Base-by-base conservation (phyloP, 2,797 vertebrate genomes). In the Onychomys arenicola region DNA sequence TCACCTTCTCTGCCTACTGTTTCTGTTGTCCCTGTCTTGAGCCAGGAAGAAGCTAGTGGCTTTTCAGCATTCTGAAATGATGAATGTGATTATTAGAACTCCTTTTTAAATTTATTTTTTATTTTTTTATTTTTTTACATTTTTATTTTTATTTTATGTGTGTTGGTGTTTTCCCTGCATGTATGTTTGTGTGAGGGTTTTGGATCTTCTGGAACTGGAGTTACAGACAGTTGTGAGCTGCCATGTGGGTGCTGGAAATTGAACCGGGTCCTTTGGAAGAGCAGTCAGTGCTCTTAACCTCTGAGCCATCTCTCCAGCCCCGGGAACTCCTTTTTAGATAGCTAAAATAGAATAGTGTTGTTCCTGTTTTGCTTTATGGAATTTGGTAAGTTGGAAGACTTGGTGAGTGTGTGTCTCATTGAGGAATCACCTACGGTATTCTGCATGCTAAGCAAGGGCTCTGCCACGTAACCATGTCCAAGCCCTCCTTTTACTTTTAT, bases 61-160 rank as follows among this genome's bases (percentile, higher is more conserved):
- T 43, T 90, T 94, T 95, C 37, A 69, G 32, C 84, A 29, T 55
- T 92, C 76, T 88, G 82, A 95, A 94, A 57, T 96, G 76, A 86
- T 12, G 17, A 40, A 49, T 76, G 19, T 11, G 61, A 65, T 96
- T 94, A 78, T 80, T n/a, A 37, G 91, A 86, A 90, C 0, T 6
- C 65, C 59, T 81, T 61, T 67, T 59, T 57, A 61, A 63, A 89
- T 84, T n/a, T n/a, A n/a, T n/a, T n/a, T n/a, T n/a, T n/a, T n/a
- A n/a, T n/a, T n/a, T n/a, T n/a, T n/a, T n/a, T n/a, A n/a, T n/a
- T n/a, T n/a, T n/a, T n/a, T n/a, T n/a, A n/a, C n/a, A n/a, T n/a
- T n/a, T n/a, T n/a, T n/a, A n/a, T n/a, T n/a, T n/a, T n/a, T n/a
- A n/a, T n/a, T n/a, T n/a, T n/a, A n/a, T n/a, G n/a, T n/a, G n/a